Base-by-base conservation (phyloP, 2,888 invertebrate genomes). In the Cepaea hortensis region DNA sequence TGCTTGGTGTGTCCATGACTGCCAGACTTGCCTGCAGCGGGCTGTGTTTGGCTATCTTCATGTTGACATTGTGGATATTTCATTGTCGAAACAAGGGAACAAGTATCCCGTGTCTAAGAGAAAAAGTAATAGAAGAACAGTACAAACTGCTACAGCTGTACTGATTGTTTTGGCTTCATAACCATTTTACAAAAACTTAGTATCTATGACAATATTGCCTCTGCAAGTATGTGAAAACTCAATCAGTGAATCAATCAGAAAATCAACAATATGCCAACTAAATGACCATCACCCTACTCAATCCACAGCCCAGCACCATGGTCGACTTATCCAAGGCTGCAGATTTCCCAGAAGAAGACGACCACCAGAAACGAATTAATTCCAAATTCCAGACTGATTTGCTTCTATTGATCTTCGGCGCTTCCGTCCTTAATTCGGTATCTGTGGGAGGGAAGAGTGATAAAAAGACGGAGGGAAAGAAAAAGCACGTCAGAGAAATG, bases 311-410 rank as follows among this genome's bases (percentile, higher is more conserved):
- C 15, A 23, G 46, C 79, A 62, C 6, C 48, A 4, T 70, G 70
- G 50, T 3, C 48, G 20, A 50, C 68, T 46, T 48, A 82, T 61
- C 82, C 50, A 35, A 13, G 48, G 35, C 61, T 50, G 35, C 9
- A 46, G 61, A 76, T 84, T 75, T 76, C 75, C 65, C 9, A 0
- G 65, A 20, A 62, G 61, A 80, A 80, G 85, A 72, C 35, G 72
- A 61, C 80, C 48, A 80, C 80, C 85, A 77, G 79, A 72, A 85
- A 79, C 85, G 79, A 85, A 85, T 85, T 79, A 85, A 85, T 85
- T 85, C 85, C 72, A 80, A 85, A 85, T 85, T 85, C 80, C 85
- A 80, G 80, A 80, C 72, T 72, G 85, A 85, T 85, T 80, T 85
- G 85, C 80, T 80, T 70, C 46, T 85, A 85, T 85, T 85, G 85